Evolutionary conservation across 2,113 vertebrate genomes (phyloP).

Genomic region (Mugil cephalus): DNA sequence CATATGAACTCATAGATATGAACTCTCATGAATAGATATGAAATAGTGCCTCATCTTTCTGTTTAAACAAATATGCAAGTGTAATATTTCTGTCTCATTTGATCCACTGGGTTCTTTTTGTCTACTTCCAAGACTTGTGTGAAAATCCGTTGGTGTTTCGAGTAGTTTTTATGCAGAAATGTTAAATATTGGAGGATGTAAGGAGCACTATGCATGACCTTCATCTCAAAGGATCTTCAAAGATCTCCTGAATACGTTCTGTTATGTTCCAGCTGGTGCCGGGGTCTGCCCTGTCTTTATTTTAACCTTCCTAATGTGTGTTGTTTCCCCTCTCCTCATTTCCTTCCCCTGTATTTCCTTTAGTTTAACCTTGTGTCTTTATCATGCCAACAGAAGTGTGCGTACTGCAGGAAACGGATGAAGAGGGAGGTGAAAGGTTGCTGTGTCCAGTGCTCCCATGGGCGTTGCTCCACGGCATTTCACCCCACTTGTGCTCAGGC

Average conservation of each 20-base stretch:
- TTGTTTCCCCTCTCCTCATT: conserved; percentile 38
- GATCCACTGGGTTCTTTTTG: too few relatives aligned
- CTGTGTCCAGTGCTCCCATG: conserved; percentile 97
- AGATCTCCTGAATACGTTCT: neutral
- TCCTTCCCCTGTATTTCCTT: conserved; percentile 32
- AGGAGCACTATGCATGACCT: too few relatives aligned
- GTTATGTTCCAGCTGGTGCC: conserved; percentile 7
- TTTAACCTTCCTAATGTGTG: conserved; percentile 16
- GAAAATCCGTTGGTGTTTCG: too few relatives aligned
- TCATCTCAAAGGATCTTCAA: conserved; percentile 16
- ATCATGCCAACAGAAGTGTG: conserved; percentile 88
- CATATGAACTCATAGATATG: too few relatives aligned
- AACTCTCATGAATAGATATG: too few relatives aligned
- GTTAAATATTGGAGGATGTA: too few relatives aligned
- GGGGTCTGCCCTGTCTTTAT: conserved; percentile 10
- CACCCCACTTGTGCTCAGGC: conserved; percentile 97
- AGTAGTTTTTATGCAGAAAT: too few relatives aligned
- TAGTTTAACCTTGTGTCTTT: conserved; percentile 25
- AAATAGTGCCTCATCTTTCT: too few relatives aligned
- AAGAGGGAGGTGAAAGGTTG: conserved; percentile 90
- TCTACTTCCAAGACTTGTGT: too few relatives aligned
- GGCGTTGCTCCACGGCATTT: conserved; percentile 97
- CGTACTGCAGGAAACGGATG: conserved; percentile 94
- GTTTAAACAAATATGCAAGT: too few relatives aligned
- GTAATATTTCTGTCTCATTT: too few relatives aligned